These are phyloP conservation scores for Drosophila mulleri DNA, from an alignment of 2,888 invertebrate species.

Conservation along the genomic window DNA sequence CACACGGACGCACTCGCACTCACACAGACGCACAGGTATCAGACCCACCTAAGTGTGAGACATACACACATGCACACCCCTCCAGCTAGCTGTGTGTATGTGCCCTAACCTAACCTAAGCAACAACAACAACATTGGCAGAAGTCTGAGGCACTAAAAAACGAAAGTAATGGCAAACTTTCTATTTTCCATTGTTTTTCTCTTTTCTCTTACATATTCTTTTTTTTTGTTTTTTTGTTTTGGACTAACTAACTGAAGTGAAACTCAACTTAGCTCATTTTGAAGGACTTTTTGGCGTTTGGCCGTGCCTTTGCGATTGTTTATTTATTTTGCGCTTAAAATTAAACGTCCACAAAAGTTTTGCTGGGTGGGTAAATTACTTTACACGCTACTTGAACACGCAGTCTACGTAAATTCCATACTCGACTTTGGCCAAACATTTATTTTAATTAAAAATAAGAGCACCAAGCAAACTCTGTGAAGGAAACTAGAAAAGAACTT, in stretches of 20 bases:
- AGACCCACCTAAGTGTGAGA: constrained; percentile 45
- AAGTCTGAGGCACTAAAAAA: constrained; percentile 54
- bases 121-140: constrained; percentile 29
- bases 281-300: constrained; percentile 62
- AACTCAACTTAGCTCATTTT: constrained; percentile 56
- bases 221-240: constrained; percentile 39
- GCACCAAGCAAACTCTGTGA: constrained; percentile 14
- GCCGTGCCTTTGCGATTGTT: constrained; percentile 57
- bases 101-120: constrained; percentile 35
- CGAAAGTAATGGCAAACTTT: constrained; percentile 67
- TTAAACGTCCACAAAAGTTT: constrained; percentile 64
- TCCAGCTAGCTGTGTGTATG: constrained; percentile 1
- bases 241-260: constrained; percentile 58
- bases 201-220: neutral
- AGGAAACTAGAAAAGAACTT: constrained; percentile 1
- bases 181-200: constrained; percentile 27
- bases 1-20: constrained; percentile 18
- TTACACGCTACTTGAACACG: constrained; percentile 80
- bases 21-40: constrained; percentile 19
- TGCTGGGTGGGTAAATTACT: constrained; percentile 62
- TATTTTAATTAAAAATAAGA: constrained; percentile 69
- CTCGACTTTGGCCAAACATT: constrained; percentile 45
- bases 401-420: constrained; percentile 59
- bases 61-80: constrained; percentile 5
- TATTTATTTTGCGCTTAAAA: constrained; percentile 75